Conservation (phyloP, 2,888 invertebrate genomes). For the Eilema caniola region DNA sequence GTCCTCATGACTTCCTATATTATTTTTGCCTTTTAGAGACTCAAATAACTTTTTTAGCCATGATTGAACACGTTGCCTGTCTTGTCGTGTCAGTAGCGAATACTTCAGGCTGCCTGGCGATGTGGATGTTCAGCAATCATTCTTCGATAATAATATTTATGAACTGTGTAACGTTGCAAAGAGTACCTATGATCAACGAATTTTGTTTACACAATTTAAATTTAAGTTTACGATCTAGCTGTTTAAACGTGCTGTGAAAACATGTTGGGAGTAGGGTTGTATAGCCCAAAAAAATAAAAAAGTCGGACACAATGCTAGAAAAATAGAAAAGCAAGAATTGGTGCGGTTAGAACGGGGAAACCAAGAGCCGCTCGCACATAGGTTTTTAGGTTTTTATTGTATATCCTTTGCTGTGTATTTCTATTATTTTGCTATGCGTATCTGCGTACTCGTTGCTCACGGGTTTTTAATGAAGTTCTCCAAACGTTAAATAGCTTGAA, state of each 20-base stretch:
- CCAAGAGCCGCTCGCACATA: no score
- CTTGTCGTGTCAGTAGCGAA: neutral
- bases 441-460: no score
- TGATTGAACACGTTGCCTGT: neutral
- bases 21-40: neutral
- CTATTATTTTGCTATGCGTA: no score
- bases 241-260: no score
- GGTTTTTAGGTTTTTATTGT: no score
- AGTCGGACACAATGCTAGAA: neutral
- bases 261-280: conserved; percentile 17
- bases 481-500: no score
- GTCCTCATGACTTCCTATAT: no score
- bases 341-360: no score
- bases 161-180: conserved; percentile 6
- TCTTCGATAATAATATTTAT: conserved; percentile 25
- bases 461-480: no score
- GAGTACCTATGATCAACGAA: conserved; percentile 2
- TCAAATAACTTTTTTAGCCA: neutral
- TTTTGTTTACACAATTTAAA: conserved; percentile 21
- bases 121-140: neutral
- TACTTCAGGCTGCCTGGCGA: neutral
- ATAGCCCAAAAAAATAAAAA: neutral
- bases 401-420: no score
- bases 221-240: conserved; percentile 28
- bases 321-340: no score